Evolutionary conservation across 2,888 invertebrate species (phyloP).

Genomic region (Drosophila ezoana): DNA sequence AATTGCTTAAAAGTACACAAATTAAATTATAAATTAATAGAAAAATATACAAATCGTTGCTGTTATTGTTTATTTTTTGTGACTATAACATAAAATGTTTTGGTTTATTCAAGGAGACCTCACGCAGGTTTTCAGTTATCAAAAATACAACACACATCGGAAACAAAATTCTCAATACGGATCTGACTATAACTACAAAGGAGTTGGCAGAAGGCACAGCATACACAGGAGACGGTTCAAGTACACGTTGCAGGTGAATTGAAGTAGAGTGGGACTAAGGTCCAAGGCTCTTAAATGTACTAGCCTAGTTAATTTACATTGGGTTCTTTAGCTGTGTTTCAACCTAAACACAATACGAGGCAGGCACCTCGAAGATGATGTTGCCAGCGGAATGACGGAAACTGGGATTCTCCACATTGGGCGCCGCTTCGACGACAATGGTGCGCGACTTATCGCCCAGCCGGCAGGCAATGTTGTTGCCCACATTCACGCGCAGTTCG

Average conservation of each 20-base stretch:
- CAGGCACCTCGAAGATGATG: conserved; percentile 84
- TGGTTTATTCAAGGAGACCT: conserved; percentile 13
- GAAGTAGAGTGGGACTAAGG: background rate
- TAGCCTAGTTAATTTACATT: conserved; percentile 60
- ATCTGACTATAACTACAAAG: conserved; percentile 8
- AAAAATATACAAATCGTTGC: conserved; percentile 46
- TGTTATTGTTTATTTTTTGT: background rate
- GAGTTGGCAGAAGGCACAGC: conserved; percentile 33
- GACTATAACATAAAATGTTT: conserved; percentile 16
- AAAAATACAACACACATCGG: conserved; percentile 31
- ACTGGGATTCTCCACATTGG: conserved; percentile 82
- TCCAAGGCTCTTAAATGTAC: conserved; percentile 27
- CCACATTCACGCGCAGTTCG: conserved; percentile 90
- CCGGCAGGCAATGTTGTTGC: conserved; percentile 91
- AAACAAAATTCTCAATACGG: conserved; percentile 11
- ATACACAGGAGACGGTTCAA: conserved; percentile 3
- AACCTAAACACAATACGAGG: conserved; percentile 82
- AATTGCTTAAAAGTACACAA: conserved; percentile 24
- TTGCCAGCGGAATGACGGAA: conserved; percentile 82
- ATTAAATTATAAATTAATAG: conserved; percentile 47
- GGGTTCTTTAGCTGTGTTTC: conserved; percentile 1
- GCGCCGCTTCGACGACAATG: conserved; percentile 82
- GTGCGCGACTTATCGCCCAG: conserved; percentile 91
- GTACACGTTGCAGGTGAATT: background rate
- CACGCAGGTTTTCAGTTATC: conserved; percentile 7